Conservation (phyloP, 2,113 vertebrate species). For the Hippocampus comes region DNA sequence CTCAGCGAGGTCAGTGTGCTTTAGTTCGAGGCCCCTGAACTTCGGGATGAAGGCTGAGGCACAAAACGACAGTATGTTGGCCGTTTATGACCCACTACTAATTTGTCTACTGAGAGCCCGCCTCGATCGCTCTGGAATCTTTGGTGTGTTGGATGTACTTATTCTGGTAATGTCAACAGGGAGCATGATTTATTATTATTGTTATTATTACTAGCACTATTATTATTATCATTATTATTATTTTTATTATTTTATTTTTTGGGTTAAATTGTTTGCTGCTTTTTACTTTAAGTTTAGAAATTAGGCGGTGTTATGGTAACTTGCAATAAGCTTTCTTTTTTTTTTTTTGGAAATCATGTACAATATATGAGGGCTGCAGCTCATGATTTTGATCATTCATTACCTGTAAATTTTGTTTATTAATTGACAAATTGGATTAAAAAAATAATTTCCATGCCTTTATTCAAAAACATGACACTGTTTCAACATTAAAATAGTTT, state of each 20-base stretch:
- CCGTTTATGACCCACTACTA: constrained; percentile 55
- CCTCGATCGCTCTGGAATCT: constrained; percentile 4
- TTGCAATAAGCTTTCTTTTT: neutral
- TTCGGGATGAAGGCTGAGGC: constrained; percentile 46
- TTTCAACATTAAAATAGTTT: too few relatives aligned
- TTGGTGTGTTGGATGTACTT: constrained; percentile 29
- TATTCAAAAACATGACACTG: too few relatives aligned
- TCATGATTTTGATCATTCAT: too few relatives aligned
- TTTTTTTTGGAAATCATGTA: neutral
- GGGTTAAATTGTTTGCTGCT: neutral
- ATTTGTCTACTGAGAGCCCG: constrained; percentile 38
- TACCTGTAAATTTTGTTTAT: too few relatives aligned
- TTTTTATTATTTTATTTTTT: too few relatives aligned
- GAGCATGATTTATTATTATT: too few relatives aligned
- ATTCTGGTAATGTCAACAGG: neutral
- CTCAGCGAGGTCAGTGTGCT: constrained; percentile 74
- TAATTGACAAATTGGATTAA: too few relatives aligned
- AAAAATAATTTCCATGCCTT: too few relatives aligned
- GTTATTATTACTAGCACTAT: too few relatives aligned
- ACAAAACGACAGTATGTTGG: constrained; percentile 32
- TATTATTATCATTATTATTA: too few relatives aligned
- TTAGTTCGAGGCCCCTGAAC: constrained; percentile 71
- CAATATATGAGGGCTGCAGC: neutral
- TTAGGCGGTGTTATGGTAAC: neutral
- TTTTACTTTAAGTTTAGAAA: neutral